phyloP scores from a whole-genome alignment of 2,888 invertebrate genomes.

The Napeogenes inachia region DNA sequence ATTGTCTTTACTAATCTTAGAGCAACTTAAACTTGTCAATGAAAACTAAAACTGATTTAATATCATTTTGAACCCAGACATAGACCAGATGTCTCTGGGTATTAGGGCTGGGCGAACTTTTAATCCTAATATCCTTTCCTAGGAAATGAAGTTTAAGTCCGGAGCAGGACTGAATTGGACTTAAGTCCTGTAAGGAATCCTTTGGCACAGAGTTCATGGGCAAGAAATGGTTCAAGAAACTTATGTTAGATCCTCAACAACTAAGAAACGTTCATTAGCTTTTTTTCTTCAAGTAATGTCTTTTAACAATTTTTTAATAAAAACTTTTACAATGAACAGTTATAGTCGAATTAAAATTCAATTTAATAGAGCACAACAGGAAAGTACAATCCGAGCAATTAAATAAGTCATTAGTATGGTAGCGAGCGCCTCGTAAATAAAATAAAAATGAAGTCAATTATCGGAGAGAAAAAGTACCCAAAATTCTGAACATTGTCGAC shows the following conservation, averaged over 20 bases:
- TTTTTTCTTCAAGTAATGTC: neutral
- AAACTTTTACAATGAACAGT: neutral
- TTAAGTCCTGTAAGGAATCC: conserved; percentile 45
- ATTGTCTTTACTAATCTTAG: conserved; percentile 4
- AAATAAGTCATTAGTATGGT: conserved; percentile 26
- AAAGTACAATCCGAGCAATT: conserved; percentile 15
- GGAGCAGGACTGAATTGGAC: conserved; percentile 38
- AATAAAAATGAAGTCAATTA: conserved; percentile 27
- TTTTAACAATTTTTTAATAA: neutral
- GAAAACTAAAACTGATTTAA: conserved; percentile 32
- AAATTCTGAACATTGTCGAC: conserved; percentile 28
- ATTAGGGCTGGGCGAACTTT: conserved; percentile 60
- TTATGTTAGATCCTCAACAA: conserved; percentile 23
- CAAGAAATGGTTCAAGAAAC: conserved; percentile 27
- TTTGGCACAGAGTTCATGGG: conserved; percentile 34
- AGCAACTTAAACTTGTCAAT: conserved; percentile 25
- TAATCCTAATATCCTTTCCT: conserved; percentile 68
- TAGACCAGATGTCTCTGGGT: conserved; percentile 46
- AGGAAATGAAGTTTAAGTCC: conserved; percentile 70
- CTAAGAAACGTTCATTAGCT: conserved; percentile 11
- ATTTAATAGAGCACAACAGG: conserved; percentile 13
- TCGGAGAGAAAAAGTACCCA: conserved; percentile 19
- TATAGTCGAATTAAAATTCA: neutral
- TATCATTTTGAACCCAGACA: conserved; percentile 39
- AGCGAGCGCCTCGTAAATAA: conserved; percentile 24